A percentile compares a stretch with the other conserved stretches of the same genome.
These are phyloP conservation scores for Montipora capricornis DNA, from an alignment of 64 coral and sea anemone species.

Conservation along the genomic window DNA sequence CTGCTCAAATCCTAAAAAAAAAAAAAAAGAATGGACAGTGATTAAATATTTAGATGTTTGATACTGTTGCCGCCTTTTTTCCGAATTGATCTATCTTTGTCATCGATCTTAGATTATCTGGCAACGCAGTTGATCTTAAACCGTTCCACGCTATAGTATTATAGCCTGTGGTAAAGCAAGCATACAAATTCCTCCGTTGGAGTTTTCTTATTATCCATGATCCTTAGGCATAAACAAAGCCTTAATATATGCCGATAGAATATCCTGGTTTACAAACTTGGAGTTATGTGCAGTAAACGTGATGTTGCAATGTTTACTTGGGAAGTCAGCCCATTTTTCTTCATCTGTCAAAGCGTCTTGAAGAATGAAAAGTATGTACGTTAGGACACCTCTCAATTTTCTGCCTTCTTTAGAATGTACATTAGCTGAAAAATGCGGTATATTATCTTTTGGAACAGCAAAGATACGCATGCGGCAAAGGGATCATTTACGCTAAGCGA, in stretches of 20 bases:
- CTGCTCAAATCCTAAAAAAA: too few species aligned
- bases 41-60: too few species aligned
- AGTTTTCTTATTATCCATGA: background rate
- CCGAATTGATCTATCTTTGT: too few species aligned
- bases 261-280: background rate
- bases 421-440: background rate
- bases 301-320: background rate
- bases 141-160: too few species aligned
- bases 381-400: background rate
- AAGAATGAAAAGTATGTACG: constrained; percentile 10
- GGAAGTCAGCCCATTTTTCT: background rate
- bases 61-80: too few species aligned
- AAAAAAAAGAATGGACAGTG: too few species aligned
- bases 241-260: too few species aligned
- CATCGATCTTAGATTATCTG: too few species aligned
- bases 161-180: too few species aligned
- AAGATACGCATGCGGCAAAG: background rate
- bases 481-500: background rate
- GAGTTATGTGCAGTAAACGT: background rate
- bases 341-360: background rate
- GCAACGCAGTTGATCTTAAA: too few species aligned
- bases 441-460: background rate
- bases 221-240: too few species aligned
- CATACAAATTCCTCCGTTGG: too few species aligned
- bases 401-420: background rate